Evolutionary conservation across 2,113 vertebrate genomes (phyloP).

Genomic region (Cryptotis parvus): DNA sequence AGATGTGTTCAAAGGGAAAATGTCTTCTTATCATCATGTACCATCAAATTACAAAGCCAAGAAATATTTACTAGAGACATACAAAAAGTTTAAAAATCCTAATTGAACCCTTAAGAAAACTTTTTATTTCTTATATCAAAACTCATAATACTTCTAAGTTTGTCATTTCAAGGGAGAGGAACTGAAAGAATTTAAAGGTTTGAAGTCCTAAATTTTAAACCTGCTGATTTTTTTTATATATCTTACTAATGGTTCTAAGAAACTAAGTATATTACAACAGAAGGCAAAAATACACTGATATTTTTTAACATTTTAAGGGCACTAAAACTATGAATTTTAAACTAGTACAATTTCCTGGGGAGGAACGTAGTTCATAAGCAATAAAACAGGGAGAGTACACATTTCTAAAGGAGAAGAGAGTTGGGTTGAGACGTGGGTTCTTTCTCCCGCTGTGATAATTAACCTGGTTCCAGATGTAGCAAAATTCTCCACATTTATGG

Average conservation of each 20-base stretch:
- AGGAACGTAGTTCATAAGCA: neutral
- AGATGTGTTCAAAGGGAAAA: conserved; percentile 15
- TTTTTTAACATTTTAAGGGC: conserved; percentile 9
- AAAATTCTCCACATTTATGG: neutral
- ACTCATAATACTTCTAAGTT: neutral
- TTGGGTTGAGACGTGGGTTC: no score
- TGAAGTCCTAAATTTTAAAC: conserved; percentile 29
- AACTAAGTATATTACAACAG: neutral
- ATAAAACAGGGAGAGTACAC: neutral
- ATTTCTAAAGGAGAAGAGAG: neutral
- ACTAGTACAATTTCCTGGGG: neutral
- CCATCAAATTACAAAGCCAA: neutral
- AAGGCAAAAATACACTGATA: neutral
- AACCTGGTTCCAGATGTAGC: neutral
- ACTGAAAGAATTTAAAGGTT: neutral
- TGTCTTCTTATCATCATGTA: neutral
- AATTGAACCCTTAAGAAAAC: conserved; percentile 37
- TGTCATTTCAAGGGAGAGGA: conserved; percentile 32
- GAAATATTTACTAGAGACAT: neutral
- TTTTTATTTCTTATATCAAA: neutral
- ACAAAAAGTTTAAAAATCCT: conserved; percentile 1
- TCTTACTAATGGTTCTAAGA: conserved; percentile 2
- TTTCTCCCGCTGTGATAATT: neutral
- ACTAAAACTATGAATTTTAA: neutral
- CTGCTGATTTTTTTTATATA: conserved; percentile 10